phyloP scores from a whole-genome alignment of 2,888 invertebrate genomes.

The Embidobia sp. region DNA sequence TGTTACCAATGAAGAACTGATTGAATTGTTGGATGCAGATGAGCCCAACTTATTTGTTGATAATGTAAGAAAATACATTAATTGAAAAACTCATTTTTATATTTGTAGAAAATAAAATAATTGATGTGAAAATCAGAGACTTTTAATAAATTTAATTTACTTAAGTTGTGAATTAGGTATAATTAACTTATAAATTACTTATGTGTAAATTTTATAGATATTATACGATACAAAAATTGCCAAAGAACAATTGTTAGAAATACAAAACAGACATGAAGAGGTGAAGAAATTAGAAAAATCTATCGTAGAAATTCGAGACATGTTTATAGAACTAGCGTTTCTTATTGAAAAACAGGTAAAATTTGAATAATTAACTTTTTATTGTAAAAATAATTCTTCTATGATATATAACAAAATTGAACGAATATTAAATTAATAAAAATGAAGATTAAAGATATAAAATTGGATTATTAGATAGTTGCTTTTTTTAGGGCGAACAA shows the following conservation, averaged over 20 bases:
- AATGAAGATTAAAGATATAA: too few relatives aligned
- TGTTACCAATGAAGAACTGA: constrained; percentile 80
- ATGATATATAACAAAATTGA: too few relatives aligned
- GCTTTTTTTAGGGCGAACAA: constrained; percentile 86
- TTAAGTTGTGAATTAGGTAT: too few relatives aligned
- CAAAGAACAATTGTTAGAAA: constrained; percentile 88
- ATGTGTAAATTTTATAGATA: constrained; percentile 83
- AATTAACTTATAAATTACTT: too few relatives aligned
- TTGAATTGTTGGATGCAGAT: constrained; percentile 79
- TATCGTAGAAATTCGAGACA: constrained; percentile 89
- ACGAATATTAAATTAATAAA: too few relatives aligned
- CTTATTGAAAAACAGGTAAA: constrained; percentile 88
- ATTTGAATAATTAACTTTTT: constrained; percentile 16
- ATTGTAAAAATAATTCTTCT: too few relatives aligned
- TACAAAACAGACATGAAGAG: constrained; percentile 91
- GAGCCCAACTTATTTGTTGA: constrained; percentile 82
- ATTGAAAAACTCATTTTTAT: not conserved
- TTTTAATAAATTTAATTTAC: not conserved
- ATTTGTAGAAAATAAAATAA: constrained; percentile 2
- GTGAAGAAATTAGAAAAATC: constrained; percentile 91
- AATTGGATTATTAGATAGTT: too few relatives aligned
- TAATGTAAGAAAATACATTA: constrained; percentile 80
- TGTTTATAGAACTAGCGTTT: constrained; percentile 92
- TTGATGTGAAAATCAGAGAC: not conserved
- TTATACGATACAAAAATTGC: constrained; percentile 91